Percentiles rank a stretch among this genome's conserved stretches.
phyloP scores from a whole-genome alignment of 2,888 invertebrate species.

The Sepioteuthis lessoniana region DNA sequence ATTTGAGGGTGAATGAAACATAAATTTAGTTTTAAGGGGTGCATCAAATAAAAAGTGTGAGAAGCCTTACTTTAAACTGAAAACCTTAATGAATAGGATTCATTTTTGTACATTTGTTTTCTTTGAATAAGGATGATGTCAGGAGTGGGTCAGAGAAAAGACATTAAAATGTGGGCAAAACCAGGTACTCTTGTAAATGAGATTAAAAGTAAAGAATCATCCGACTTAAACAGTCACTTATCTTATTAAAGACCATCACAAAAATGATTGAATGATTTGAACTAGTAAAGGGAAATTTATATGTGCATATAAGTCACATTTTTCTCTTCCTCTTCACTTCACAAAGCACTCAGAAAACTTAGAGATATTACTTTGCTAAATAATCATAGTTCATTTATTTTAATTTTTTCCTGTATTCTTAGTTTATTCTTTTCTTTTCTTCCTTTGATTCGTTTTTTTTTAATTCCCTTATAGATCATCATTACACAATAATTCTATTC shows the following conservation, averaged over 20 bases:
- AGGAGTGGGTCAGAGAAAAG: too few relatives aligned
- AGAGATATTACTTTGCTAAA: background rate
- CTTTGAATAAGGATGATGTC: too few relatives aligned
- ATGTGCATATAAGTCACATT: background rate
- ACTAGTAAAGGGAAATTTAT: background rate
- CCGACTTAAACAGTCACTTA: background rate
- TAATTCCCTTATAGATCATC: background rate
- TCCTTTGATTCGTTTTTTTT: background rate
- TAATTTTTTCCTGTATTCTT: too few relatives aligned
- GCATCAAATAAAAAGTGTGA: too few relatives aligned
- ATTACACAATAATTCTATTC: background rate
- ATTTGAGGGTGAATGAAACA: too few relatives aligned
- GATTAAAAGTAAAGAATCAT: background rate
- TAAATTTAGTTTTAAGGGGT: too few relatives aligned
- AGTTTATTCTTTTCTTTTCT: background rate
- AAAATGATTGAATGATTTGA: background rate
- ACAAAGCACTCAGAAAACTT: slow-evolving; percentile 6
- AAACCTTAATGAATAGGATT: too few relatives aligned
- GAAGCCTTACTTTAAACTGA: too few relatives aligned
- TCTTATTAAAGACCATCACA: background rate
- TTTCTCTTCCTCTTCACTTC: background rate
- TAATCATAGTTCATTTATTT: background rate
- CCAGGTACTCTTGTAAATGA: background rate
- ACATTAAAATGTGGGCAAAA: background rate
- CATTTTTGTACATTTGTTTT: too few relatives aligned